Evolutionary conservation across 2,888 invertebrate genomes (phyloP), one percentile per base, ranked within the genome.

Genomic region (Epicampocera succincta): DNA sequence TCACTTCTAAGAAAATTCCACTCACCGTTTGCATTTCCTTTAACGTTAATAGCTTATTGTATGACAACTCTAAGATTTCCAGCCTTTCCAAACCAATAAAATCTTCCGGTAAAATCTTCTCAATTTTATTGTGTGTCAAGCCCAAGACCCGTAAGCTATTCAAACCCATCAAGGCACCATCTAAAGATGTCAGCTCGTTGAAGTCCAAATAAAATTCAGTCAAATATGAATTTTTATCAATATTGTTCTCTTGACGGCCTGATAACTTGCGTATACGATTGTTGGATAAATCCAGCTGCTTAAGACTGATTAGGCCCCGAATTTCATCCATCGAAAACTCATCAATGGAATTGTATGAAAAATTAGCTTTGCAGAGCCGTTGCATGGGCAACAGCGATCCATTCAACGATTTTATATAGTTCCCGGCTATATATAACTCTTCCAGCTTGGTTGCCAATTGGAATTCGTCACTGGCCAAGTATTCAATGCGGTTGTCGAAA

Each of bases 291-390:
- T 96, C 96, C 72, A 96, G 93, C 15, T 94, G 92, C 60, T 93
- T 93, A n/a, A 97, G 91, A 83, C 93, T 93, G 84, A 93, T 93
- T 77, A 96, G 90, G 0, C 96, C 96, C 75, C 94, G 94, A 56
- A 96, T 93, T 89, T 96, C 95, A 88, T 95, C 94, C 87, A 96
- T 93, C 0, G 96, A 96, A 91, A 97, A 96, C 87, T 96, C 95
- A 0, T 93, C 92, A 74, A 96, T 92, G 46, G 93, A 92, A 88
- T 97, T 97, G 88, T 94, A 94, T 0, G 96, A 95, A 80, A 97
- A 92, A 90, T 96, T 96, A 52, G 95, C 92, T 84, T 93, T 93
- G 83, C 93, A 92, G 21, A 97, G 90, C 11, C 94, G 93, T 85
- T 93, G 93, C 65, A 96, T 91, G 50, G 94, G 94, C 85, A 94